Evolutionary conservation across 2,888 invertebrate genomes (phyloP).

Genomic region (Zygogramma bicolorata): DNA sequence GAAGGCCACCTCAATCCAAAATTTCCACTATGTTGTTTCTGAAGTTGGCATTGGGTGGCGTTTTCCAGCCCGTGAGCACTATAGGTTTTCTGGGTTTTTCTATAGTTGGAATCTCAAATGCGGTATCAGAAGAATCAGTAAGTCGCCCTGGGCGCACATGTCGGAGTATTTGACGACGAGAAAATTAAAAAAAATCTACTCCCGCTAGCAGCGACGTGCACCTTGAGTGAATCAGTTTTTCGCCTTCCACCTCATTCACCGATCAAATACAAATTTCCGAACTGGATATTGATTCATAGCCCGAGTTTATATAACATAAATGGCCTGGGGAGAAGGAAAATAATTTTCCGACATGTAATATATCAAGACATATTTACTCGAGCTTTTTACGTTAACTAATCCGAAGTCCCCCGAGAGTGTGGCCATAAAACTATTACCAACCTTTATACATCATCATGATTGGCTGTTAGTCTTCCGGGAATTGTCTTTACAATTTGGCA

Average conservation of each 20-base stretch:
- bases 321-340: slow-evolving; percentile 8
- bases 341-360: slow-evolving; percentile 27
- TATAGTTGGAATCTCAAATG: too few species aligned
- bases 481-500: slow-evolving; percentile 40
- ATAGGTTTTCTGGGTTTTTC: too few species aligned
- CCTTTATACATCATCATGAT: slow-evolving; percentile 47
- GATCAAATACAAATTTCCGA: neutral
- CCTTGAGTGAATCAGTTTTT: neutral
- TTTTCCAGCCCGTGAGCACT: too few species aligned
- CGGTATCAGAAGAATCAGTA: too few species aligned
- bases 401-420: slow-evolving; percentile 17
- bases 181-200: too few species aligned
- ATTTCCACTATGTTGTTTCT: too few species aligned
- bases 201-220: too few species aligned
- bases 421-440: slow-evolving; percentile 29
- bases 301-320: neutral
- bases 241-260: neutral
- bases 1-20: too few species aligned
- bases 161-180: too few species aligned
- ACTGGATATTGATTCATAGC: neutral
- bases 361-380: slow-evolving; percentile 30
- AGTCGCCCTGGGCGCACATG: too few species aligned
- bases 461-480: slow-evolving; percentile 41
- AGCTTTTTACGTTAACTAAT: slow-evolving; percentile 23
- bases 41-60: too few species aligned